A percentile compares a stretch with the other conserved stretches of the same genome.
These are phyloP conservation scores for Synaphobranchus kaupii DNA, from an alignment of 2,797 vertebrate genomes.

Conservation along the genomic window DNA sequence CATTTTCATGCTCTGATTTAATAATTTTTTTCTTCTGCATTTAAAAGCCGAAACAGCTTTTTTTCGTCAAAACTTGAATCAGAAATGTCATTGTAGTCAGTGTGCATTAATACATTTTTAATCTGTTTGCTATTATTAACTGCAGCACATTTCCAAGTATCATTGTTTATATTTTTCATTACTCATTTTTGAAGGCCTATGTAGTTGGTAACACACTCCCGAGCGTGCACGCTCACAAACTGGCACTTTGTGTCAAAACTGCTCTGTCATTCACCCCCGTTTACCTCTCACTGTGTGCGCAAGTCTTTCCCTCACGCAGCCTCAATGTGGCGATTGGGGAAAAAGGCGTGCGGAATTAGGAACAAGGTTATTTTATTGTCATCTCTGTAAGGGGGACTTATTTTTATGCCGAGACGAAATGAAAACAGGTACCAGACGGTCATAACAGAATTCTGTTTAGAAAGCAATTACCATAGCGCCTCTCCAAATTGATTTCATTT, in stretches of 20 bases:
- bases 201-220: neutral
- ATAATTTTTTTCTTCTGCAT: neutral
- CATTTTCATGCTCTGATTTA: neutral
- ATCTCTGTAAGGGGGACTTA: conserved; percentile 39
- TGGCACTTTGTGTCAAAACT: neutral
- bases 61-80: neutral
- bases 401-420: conserved; percentile 55
- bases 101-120: neutral
- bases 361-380: conserved; percentile 48
- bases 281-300: neutral
- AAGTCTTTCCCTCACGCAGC: neutral
- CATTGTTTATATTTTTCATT: neutral
- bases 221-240: neutral
- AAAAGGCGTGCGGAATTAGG: conserved; percentile 54
- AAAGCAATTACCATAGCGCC: conserved; percentile 68
- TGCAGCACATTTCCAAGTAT: neutral
- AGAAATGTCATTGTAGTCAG: neutral
- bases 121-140: neutral
- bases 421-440: conserved; percentile 58
- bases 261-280: neutral
- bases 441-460: conserved; percentile 66
- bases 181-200: neutral
- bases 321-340: neutral
- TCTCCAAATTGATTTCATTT: conserved; percentile 71
- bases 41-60: neutral